Percentiles rank a stretch among this genome's conserved stretches.
phyloP scores from a whole-genome alignment of 2,888 invertebrate genomes.

The Tipula confusa region DNA sequence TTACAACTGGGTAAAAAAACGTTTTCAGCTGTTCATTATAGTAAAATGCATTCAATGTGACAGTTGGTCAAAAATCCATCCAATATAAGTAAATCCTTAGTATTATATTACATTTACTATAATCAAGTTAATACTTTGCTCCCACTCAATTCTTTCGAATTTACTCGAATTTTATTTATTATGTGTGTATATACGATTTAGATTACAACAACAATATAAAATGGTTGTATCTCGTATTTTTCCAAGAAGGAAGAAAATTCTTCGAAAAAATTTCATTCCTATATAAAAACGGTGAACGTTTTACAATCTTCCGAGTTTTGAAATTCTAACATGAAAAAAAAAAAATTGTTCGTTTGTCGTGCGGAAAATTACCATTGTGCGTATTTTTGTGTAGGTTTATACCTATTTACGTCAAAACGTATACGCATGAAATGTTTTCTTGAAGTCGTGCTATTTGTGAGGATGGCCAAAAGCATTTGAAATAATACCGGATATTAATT shows the following conservation, averaged over 20 bases:
- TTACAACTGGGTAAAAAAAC: not conserved
- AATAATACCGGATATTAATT: too few relatives aligned
- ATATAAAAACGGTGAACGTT: not conserved
- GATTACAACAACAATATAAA: not conserved
- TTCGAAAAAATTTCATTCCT: not conserved
- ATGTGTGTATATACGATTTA: not conserved
- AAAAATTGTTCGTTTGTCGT: not conserved
- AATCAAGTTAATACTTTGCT: not conserved
- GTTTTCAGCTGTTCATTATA: not conserved
- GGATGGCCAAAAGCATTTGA: too few relatives aligned
- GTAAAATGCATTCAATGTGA: not conserved
- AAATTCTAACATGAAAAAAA: too few relatives aligned
- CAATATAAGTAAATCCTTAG: not conserved
- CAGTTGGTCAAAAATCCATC: not conserved
- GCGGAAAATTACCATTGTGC: not conserved
- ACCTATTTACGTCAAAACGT: too few relatives aligned
- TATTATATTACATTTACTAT: not conserved
- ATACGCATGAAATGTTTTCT: too few relatives aligned
- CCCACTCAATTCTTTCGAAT: not conserved
- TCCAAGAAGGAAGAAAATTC: not conserved
- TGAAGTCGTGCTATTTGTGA: too few relatives aligned
- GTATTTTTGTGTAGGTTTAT: too few relatives aligned
- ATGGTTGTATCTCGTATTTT: not conserved
- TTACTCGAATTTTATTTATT: too few relatives aligned
- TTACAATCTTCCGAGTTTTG: not conserved